phyloP scores from a whole-genome alignment of 2,797 vertebrate genomes.

The Ceryle rudis region DNA sequence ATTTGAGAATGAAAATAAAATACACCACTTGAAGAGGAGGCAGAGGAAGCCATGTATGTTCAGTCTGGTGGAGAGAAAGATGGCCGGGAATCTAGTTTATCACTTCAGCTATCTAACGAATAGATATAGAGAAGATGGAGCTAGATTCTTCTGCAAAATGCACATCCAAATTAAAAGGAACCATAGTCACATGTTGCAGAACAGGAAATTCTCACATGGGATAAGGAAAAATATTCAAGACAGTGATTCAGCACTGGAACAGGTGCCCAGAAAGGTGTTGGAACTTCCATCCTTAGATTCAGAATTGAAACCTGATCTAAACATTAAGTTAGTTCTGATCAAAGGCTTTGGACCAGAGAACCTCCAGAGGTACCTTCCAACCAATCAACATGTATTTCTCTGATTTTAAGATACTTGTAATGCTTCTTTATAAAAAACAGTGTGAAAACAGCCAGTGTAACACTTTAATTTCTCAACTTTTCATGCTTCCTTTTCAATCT shows the following conservation, averaged over 20 bases:
- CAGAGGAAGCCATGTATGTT: neutral
- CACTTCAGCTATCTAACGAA: neutral
- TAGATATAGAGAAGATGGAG: neutral
- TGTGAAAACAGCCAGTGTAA: neutral
- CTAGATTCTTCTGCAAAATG: neutral
- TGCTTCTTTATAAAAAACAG: neutral
- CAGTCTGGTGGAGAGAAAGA: neutral
- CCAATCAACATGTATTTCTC: neutral
- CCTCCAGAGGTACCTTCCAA: neutral
- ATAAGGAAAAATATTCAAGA: neutral
- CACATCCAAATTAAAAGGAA: neutral
- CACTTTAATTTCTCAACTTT: neutral
- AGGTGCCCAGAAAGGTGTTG: neutral
- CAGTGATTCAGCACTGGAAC: neutral
- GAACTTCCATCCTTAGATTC: neutral
- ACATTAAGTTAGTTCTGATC: neutral
- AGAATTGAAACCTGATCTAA: neutral
- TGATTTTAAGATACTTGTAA: neutral
- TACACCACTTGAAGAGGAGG: neutral
- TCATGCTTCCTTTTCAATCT: neutral
- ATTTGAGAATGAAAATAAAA: neutral
- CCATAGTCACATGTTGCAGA: neutral
- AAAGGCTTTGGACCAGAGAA: neutral
- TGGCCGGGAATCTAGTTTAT: neutral
- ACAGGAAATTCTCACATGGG: neutral